Evolutionary conservation across 2,888 invertebrate species (phyloP).

Genomic region (Xylophagus ater): DNA sequence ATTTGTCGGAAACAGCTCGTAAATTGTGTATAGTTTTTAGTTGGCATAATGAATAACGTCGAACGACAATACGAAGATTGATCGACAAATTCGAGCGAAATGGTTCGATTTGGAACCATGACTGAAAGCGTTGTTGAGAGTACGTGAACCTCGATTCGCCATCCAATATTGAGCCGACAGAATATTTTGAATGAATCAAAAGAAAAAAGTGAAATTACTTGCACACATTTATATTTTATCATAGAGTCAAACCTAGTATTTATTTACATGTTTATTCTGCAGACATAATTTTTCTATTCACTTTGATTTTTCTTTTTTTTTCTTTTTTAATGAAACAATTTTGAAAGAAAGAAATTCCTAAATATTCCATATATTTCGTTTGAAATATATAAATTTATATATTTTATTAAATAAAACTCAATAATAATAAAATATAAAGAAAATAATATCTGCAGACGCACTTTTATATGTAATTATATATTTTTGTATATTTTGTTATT

Average conservation of each 20-base stretch:
- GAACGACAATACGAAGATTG: too few relatives aligned
- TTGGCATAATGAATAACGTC: too few relatives aligned
- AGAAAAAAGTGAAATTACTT: background rate
- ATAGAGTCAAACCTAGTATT: conserved; percentile 1
- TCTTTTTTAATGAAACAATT: background rate
- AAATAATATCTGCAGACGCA: background rate
- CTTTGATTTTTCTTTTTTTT: background rate
- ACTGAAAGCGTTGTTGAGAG: too few relatives aligned
- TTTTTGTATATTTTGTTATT: background rate
- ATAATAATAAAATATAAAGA: background rate
- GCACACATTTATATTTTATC: background rate
- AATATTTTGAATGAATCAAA: background rate
- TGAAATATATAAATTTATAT: background rate
- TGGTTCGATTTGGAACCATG: too few relatives aligned
- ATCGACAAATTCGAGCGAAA: too few relatives aligned
- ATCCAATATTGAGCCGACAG: background rate
- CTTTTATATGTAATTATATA: background rate
- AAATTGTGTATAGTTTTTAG: too few relatives aligned
- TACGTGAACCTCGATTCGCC: too few relatives aligned
- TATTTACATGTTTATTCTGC: conserved; percentile 17
- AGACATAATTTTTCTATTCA: conserved; percentile 8
- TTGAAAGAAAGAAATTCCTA: background rate
- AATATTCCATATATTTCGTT: background rate
- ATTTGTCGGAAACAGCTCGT: too few relatives aligned
- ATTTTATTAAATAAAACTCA: background rate